These are phyloP conservation scores for Pyrocoelia pectoralis DNA, from an alignment of 2,888 invertebrate genomes.

Conservation along the genomic window DNA sequence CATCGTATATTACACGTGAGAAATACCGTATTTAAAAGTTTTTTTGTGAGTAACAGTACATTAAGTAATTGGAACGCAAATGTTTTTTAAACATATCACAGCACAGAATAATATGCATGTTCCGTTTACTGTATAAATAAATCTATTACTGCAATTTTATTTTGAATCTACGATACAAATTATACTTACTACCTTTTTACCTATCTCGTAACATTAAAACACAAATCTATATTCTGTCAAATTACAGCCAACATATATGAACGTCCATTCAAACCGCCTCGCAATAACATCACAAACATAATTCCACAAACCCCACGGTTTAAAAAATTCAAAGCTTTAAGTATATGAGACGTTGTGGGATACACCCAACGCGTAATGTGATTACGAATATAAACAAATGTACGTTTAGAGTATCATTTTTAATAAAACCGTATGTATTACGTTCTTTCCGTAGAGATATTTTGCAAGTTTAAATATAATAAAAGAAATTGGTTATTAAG, in stretches of 20 bases:
- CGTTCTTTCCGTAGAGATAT: not conserved
- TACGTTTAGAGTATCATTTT: conserved; percentile 1
- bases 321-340: conserved; percentile 10
- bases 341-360: not conserved
- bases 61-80: too few species aligned
- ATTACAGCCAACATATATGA: conserved; percentile 2
- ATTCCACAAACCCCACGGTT: conserved; percentile 2
- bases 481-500: too few species aligned
- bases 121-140: too few species aligned
- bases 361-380: not conserved
- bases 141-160: too few species aligned
- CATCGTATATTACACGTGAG: too few species aligned
- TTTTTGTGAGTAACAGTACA: too few species aligned
- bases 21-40: too few species aligned
- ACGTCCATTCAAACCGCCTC: not conserved
- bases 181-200: not conserved
- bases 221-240: conserved; percentile 10
- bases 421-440: not conserved
- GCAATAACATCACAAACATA: conserved; percentile 7
- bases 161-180: not conserved
- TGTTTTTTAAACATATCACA: too few species aligned
- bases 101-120: too few species aligned
- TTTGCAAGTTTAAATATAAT: too few species aligned
- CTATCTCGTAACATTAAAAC: conserved; percentile 1
- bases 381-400: conserved; percentile 1